phyloP scores from a whole-genome alignment of 2,113 vertebrate genomes.

The Python bivittatus region DNA sequence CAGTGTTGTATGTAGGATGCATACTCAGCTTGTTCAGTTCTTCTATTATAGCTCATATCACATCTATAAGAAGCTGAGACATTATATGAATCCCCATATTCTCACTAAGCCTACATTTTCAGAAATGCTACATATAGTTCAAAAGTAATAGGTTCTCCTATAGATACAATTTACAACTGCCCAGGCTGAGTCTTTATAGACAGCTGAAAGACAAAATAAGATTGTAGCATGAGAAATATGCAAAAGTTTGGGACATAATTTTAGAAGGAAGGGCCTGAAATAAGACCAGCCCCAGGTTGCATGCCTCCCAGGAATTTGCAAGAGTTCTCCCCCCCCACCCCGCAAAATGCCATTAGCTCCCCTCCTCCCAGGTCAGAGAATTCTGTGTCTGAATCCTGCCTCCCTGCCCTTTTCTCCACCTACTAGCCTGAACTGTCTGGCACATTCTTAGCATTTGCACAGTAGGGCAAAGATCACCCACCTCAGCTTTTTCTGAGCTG shows the following conservation, averaged over 20 bases:
- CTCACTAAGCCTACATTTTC: background rate
- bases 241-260: background rate
- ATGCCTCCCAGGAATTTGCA: background rate
- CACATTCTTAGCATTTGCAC: background rate
- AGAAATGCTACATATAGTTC: background rate
- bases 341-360: background rate
- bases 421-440: background rate
- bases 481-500: conserved; percentile 15
- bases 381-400: background rate
- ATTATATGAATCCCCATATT: background rate
- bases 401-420: background rate
- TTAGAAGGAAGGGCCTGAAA: background rate
- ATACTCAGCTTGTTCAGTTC: background rate
- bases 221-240: background rate
- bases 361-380: background rate
- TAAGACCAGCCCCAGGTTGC: background rate
- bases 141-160: background rate
- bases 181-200: background rate
- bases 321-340: background rate
- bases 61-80: background rate
- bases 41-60: background rate
- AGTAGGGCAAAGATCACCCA: conserved; percentile 27
- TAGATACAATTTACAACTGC: background rate
- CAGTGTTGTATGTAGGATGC: background rate
- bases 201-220: background rate